Percentiles rank a stretch among this genome's conserved stretches.
phyloP scores from a whole-genome alignment of 2,113 vertebrate species.

The Eulemur macaco region DNA sequence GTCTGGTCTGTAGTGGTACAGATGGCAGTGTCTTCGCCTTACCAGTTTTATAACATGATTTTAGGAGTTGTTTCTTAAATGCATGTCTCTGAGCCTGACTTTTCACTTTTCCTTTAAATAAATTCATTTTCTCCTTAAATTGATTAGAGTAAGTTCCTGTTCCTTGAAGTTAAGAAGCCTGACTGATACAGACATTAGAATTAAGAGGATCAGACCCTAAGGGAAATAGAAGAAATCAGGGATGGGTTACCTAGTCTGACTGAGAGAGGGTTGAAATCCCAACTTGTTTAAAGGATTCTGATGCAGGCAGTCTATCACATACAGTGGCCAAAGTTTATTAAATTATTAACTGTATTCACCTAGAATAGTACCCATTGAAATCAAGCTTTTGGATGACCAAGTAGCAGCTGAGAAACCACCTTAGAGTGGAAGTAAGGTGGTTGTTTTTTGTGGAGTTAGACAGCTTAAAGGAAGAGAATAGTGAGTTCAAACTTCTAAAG shows the following conservation, averaged over 20 bases:
- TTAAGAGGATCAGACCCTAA: background rate
- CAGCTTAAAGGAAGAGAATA: conserved; percentile 16
- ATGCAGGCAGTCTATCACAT: background rate
- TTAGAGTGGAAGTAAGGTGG: background rate
- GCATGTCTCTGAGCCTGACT: background rate
- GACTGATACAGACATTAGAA: background rate
- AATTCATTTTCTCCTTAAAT: background rate
- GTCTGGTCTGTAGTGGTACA: background rate
- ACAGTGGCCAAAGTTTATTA: background rate
- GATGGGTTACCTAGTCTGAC: background rate
- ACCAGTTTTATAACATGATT: background rate
- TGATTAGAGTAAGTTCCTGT: background rate
- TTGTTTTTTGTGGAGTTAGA: background rate
- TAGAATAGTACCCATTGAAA: background rate
- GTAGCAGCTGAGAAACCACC: background rate
- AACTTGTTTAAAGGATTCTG: background rate
- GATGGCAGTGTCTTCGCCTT: background rate
- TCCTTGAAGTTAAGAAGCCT: background rate
- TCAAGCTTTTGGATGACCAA: background rate
- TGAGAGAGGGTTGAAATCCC: background rate
- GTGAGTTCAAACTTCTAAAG: background rate
- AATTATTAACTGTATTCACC: background rate
- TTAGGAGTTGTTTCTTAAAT: background rate
- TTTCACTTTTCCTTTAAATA: background rate
- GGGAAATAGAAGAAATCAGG: background rate